phyloP scores from a whole-genome alignment of 2,797 vertebrate genomes.

The Pelodytes ibericus region DNA sequence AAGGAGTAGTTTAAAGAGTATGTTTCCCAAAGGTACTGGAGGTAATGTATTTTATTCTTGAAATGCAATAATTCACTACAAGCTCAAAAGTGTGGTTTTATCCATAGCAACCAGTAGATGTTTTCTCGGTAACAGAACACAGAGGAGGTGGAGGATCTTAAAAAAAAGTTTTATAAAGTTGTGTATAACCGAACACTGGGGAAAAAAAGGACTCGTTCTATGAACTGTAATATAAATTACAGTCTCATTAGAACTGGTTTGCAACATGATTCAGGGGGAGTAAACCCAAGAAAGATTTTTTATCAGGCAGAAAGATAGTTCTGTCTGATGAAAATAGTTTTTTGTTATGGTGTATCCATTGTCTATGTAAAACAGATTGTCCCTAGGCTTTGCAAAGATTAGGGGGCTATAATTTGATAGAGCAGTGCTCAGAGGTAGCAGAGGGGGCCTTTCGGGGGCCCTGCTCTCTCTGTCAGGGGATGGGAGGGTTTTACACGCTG shows the following conservation, averaged over 20 bases:
- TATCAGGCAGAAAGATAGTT: too few relatives aligned
- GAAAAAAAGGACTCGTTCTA: constrained; percentile 5
- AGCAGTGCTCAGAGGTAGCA: too few relatives aligned
- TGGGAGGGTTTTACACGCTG: too few relatives aligned
- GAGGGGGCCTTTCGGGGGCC: too few relatives aligned
- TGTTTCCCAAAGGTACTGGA: constrained; percentile 38
- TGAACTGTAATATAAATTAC: constrained; percentile 5
- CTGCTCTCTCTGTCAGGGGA: too few relatives aligned
- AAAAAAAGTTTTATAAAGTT: constrained; percentile 40
- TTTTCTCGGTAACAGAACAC: constrained; percentile 48
- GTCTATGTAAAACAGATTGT: too few relatives aligned
- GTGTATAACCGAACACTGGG: not conserved
- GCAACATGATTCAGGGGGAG: too few relatives aligned
- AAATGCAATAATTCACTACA: constrained; percentile 50
- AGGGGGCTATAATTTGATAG: too few relatives aligned
- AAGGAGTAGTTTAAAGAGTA: constrained; percentile 17
- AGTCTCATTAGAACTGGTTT: constrained; percentile 22
- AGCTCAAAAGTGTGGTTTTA: constrained; percentile 29
- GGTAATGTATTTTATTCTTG: constrained; percentile 47
- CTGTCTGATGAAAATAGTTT: too few relatives aligned
- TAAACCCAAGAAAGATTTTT: too few relatives aligned
- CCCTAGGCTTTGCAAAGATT: too few relatives aligned
- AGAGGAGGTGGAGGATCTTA: constrained; percentile 35
- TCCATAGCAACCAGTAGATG: constrained; percentile 45
- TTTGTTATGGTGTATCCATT: too few relatives aligned